Conservation (phyloP, 2,888 invertebrate species). For the Andrena bicolor region DNA sequence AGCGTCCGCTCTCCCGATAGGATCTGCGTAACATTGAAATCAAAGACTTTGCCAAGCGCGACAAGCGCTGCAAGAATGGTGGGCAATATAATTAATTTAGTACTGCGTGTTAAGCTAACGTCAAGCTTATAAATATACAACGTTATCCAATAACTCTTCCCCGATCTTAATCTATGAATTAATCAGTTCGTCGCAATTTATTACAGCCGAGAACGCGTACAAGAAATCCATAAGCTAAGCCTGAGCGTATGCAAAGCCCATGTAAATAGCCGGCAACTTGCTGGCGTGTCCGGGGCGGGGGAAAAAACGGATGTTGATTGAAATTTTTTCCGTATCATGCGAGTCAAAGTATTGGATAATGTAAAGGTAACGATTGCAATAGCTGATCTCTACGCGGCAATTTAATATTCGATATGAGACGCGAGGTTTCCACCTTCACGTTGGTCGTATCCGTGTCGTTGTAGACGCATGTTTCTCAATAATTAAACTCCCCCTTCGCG, state of each 20-base stretch:
- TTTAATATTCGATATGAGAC: slow-evolving; percentile 33
- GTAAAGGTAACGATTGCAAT: slow-evolving; percentile 23
- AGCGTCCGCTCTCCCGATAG: slow-evolving; percentile 25
- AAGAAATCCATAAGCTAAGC: slow-evolving; percentile 10
- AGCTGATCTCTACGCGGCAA: slow-evolving; percentile 14
- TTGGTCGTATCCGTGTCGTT: slow-evolving; percentile 42
- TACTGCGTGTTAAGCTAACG: not conserved
- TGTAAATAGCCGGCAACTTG: not conserved
- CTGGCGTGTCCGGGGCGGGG: not conserved
- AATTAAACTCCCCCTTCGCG: slow-evolving; percentile 66
- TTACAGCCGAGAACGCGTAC: not conserved
- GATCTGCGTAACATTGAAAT: slow-evolving; percentile 20
- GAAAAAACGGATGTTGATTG: not conserved
- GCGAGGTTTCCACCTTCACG: slow-evolving; percentile 58
- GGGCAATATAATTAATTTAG: slow-evolving; percentile 25
- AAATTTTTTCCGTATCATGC: not conserved
- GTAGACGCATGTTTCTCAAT: slow-evolving; percentile 67
- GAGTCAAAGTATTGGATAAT: slow-evolving; percentile 14
- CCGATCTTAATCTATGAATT: slow-evolving; percentile 31
- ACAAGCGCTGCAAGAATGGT: not conserved
- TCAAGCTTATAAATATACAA: slow-evolving; percentile 9
- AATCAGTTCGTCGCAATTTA: slow-evolving; percentile 4
- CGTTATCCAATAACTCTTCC: slow-evolving; percentile 6
- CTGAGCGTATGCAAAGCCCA: slow-evolving; percentile 8
- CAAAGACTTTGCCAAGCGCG: slow-evolving; percentile 11